Evolutionary conservation across 2,113 vertebrate species (phyloP).

Genomic region (Gavia stellata): DNA sequence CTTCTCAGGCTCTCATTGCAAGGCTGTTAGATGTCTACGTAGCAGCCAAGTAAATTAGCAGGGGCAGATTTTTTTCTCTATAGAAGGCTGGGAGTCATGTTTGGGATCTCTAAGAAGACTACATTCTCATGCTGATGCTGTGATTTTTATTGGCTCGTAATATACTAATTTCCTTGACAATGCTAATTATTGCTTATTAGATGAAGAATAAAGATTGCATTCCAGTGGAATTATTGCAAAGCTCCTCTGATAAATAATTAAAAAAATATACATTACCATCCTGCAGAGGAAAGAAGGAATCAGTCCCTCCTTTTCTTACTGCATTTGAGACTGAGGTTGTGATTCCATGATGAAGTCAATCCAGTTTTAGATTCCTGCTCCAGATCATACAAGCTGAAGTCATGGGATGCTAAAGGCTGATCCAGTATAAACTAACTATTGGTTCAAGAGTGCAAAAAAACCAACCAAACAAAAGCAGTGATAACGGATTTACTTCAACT

Average conservation of each 20-base stretch:
- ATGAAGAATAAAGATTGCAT: background rate
- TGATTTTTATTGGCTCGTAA: background rate
- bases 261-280: background rate
- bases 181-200: background rate
- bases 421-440: background rate
- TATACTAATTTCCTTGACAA: background rate
- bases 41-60: background rate
- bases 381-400: background rate
- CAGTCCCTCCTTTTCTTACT: background rate
- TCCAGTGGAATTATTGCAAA: background rate
- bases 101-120: background rate
- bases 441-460: background rate
- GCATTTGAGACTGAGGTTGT: background rate
- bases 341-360: background rate
- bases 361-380: background rate
- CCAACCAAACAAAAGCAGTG: background rate
- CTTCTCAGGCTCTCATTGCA: background rate
- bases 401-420: background rate
- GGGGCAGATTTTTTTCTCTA: background rate
- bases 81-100: background rate
- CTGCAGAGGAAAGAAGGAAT: background rate
- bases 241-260: background rate
- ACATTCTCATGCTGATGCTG: background rate
- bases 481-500: background rate
- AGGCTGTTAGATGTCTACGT: background rate